Conservation (phyloP, 1,140 invertebrate genomes). For the Campoletis sonorensis region DNA sequence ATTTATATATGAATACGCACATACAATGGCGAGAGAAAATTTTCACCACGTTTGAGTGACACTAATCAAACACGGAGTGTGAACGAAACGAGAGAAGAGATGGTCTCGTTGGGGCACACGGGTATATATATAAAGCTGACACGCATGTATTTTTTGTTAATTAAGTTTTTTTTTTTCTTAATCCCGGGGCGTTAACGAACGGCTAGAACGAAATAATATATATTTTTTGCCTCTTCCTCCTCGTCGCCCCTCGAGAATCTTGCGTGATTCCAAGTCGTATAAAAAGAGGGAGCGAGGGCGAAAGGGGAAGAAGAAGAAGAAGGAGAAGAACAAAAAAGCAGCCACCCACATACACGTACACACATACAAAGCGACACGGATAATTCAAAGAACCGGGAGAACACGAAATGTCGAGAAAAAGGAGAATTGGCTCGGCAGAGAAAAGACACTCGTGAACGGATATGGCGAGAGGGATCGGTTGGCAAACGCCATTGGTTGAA, state of each 20-base stretch:
- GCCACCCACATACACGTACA: too few species aligned
- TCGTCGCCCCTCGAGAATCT: background rate
- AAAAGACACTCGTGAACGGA: constrained; percentile 23
- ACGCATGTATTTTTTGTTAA: background rate
- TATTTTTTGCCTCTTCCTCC: constrained; percentile 7
- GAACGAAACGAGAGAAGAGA: background rate
- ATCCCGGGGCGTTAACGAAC: constrained; percentile 26
- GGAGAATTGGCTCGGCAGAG: constrained; percentile 38
- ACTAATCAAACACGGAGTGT: constrained; percentile 19
- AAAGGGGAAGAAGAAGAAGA: background rate
- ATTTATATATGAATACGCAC: too few species aligned
- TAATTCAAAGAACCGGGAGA: constrained; percentile 17
- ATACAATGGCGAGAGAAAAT: constrained; percentile 15
- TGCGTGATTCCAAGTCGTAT: constrained; percentile 3
- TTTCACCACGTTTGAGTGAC: constrained; percentile 36
- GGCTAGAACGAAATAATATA: background rate
- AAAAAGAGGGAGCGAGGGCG: constrained; percentile 15
- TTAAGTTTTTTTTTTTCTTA: constrained; percentile 10
- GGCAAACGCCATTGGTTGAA: constrained; percentile 51
- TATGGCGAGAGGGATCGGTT: constrained; percentile 43
- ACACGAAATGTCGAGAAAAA: constrained; percentile 61
- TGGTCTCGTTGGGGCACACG: constrained; percentile 4
- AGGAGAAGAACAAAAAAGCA: background rate
- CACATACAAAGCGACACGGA: background rate
- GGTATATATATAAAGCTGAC: constrained; percentile 8